Evolutionary conservation across 2,113 vertebrate genomes (phyloP).

Genomic region (Elephantulus edwardii): DNA sequence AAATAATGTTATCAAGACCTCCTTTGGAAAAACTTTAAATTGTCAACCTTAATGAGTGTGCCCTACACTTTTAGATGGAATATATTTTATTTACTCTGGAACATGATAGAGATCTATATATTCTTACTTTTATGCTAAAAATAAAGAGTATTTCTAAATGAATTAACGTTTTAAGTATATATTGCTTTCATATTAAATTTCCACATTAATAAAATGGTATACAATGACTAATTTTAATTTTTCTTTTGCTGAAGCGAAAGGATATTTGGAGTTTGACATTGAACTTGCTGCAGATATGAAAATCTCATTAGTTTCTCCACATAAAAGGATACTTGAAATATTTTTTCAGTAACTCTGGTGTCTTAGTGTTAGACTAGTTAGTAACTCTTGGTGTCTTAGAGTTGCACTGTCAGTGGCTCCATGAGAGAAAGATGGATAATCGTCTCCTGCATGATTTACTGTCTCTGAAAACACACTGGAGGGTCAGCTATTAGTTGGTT

Average conservation of each 20-base stretch:
- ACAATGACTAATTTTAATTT: not conserved
- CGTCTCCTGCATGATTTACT: no score
- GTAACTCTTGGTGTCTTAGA: no score
- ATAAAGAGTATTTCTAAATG: not conserved
- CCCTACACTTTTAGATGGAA: not conserved
- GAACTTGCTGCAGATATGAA: constrained; percentile 8
- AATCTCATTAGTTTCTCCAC: not conserved
- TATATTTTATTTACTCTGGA: not conserved
- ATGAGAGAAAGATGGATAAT: no score
- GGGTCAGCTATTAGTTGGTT: no score
- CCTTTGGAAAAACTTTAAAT: not conserved
- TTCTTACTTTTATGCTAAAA: not conserved
- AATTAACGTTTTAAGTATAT: constrained; percentile 1
- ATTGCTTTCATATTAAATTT: constrained; percentile 14
- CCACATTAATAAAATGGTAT: not conserved
- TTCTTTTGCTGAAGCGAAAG: not conserved
- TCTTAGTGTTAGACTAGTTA: no score
- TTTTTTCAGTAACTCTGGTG: no score
- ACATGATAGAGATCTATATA: not conserved
- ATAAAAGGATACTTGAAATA: not conserved
- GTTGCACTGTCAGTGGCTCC: no score
- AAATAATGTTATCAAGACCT: not conserved
- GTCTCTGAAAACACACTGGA: no score
- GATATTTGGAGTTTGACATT: constrained; percentile 13
- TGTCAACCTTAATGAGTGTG: not conserved